Evolutionary conservation across 2,113 vertebrate species (phyloP).

Genomic region (Cnemophilus loriae): DNA sequence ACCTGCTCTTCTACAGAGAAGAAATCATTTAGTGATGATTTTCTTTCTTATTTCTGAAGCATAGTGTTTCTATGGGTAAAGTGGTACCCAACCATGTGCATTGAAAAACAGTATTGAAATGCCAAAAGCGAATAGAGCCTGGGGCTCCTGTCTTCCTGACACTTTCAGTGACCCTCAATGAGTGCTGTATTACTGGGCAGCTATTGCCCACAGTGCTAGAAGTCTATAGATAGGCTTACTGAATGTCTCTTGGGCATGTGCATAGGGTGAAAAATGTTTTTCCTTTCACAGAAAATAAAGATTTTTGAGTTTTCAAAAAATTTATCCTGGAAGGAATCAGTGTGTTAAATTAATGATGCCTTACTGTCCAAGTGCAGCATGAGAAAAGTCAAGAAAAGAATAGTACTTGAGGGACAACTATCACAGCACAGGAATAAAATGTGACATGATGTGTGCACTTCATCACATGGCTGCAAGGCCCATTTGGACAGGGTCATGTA

Average conservation of each 20-base stretch:
- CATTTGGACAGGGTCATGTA: not conserved
- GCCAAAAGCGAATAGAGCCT: not conserved
- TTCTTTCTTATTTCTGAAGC: not conserved
- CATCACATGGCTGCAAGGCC: not conserved
- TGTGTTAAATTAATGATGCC: not conserved
- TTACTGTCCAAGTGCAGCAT: not conserved
- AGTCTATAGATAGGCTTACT: not conserved
- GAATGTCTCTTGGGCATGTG: not conserved
- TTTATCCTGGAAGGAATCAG: not conserved
- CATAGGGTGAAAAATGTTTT: no score
- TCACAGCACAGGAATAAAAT: not conserved
- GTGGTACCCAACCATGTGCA: not conserved
- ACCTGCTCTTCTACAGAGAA: not conserved
- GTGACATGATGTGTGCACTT: not conserved
- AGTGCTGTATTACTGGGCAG: not conserved
- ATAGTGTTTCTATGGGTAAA: not conserved
- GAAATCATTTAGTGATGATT: not conserved
- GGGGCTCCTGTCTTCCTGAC: not conserved
- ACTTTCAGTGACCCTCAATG: accelerated
- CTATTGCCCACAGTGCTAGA: not conserved
- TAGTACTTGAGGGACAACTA: not conserved
- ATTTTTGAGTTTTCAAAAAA: not conserved
- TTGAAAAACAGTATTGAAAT: not conserved
- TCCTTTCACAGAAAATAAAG: not conserved
- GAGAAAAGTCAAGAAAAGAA: not conserved